Conservation (phyloP, 1,140 invertebrate species). For the Drosophila triauraria region DNA sequence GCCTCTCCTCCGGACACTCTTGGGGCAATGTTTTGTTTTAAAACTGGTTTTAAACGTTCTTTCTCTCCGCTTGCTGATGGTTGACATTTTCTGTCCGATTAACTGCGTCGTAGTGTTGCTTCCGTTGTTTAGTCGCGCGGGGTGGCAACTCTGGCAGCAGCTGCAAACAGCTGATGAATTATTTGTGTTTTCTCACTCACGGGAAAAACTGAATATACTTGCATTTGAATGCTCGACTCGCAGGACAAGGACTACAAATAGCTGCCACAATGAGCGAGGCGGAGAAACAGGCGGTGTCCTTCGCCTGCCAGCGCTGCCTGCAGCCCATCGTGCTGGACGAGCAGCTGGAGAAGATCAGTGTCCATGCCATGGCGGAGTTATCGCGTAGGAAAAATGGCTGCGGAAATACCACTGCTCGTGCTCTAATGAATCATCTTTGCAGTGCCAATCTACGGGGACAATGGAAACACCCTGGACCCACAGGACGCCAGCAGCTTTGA, state of each 20-base stretch:
- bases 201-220: conserved; percentile 20
- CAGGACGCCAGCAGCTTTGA: conserved; percentile 89
- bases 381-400: conserved; percentile 87
- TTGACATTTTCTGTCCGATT: conserved; percentile 10
- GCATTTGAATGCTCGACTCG: neutral
- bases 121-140: neutral
- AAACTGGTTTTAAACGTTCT: conserved; percentile 47
- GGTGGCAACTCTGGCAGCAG: conserved; percentile 58
- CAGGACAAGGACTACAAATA: conserved; percentile 5
- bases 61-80: conserved; percentile 17
- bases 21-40: conserved; percentile 36
- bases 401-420: neutral
- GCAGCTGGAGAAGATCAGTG: conserved; percentile 93
- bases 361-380: conserved; percentile 94
- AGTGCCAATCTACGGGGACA: conserved; percentile 91
- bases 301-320: conserved; percentile 96
- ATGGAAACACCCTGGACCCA: conserved; percentile 89
- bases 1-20: too few species aligned
- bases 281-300: conserved; percentile 88
- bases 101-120: conserved; percentile 47
- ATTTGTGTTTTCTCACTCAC: conserved; percentile 35
- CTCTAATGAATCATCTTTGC: conserved; percentile 56
- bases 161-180: conserved; percentile 65
- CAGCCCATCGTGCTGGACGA: conserved; percentile 94
- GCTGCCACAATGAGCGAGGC: conserved; percentile 58